Conservation (phyloP, 1,140 invertebrate species). For the Bombyx mandarina region DNA sequence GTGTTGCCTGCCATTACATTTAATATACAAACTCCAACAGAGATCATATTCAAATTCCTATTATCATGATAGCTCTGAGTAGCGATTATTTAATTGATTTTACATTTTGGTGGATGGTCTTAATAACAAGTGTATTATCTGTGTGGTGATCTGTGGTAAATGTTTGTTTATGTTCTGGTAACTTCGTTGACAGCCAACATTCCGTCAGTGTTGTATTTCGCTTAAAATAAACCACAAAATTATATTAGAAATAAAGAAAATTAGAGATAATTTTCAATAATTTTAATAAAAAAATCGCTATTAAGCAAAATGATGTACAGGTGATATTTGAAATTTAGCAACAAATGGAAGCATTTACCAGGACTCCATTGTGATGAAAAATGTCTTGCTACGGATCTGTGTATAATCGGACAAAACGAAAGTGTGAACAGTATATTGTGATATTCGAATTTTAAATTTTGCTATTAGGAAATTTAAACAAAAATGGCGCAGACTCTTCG, state of each 20-base stretch:
- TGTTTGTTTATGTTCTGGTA: conserved; percentile 1
- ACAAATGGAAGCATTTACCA: conserved; percentile 11
- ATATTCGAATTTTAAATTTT: conserved; percentile 29
- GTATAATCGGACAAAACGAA: conserved; percentile 67
- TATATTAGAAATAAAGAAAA: conserved; percentile 12
- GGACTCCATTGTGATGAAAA: conserved; percentile 46
- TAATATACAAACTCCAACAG: no score
- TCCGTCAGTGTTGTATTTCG: conserved; percentile 35
- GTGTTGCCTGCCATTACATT: no score
- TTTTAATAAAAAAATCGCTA: conserved; percentile 11
- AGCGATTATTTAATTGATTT: no score
- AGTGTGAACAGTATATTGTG: conserved; percentile 39
- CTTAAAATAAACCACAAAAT: no score
- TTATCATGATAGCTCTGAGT: no score
- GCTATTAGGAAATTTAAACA: conserved; percentile 20
- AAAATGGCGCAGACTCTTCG: conserved; percentile 63
- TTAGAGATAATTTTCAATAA: conserved; percentile 14
- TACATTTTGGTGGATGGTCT: no score
- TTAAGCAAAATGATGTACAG: conserved; percentile 14
- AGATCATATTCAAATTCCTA: no score
- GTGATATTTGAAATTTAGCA: conserved; percentile 14
- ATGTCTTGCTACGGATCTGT: conserved; percentile 56
- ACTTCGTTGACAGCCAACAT: conserved; percentile 23
- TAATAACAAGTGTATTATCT: no score
- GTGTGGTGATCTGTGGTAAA: no score